These are phyloP conservation scores for Reticulitermes speratus DNA, from an alignment of 1,140 invertebrate species.

Conservation along the genomic window DNA sequence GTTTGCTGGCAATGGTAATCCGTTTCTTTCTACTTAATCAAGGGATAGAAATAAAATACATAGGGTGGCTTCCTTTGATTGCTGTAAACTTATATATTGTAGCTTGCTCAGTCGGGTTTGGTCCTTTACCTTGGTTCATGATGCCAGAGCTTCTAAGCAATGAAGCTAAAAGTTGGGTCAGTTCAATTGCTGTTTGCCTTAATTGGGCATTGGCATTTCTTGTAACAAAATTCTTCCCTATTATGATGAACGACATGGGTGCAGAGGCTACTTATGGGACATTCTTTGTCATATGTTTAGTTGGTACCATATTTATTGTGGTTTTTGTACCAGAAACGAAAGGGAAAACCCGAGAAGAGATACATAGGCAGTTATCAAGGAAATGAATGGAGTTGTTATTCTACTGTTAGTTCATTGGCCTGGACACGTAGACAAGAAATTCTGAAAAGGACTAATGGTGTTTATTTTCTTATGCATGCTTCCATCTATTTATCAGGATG, in stretches of 20 bases:
- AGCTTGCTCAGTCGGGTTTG: conserved; percentile 63
- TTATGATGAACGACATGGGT: conserved; percentile 53
- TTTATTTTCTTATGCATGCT: too few relatives aligned
- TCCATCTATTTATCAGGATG: too few relatives aligned
- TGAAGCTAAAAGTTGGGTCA: conserved; percentile 59
- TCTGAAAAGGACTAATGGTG: too few relatives aligned
- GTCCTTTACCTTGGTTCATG: conserved; percentile 71
- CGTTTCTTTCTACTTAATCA: conserved; percentile 41
- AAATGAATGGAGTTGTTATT: neutral
- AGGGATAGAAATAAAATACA: conserved; percentile 39
- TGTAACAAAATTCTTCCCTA: conserved; percentile 63
- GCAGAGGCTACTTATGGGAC: conserved; percentile 39
- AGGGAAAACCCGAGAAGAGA: conserved; percentile 45
- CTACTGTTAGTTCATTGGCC: too few relatives aligned
- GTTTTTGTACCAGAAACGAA: conserved; percentile 57
- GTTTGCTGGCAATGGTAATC: conserved; percentile 36
- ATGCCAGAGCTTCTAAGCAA: conserved; percentile 67
- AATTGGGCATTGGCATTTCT: conserved; percentile 57
- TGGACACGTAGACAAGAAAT: too few relatives aligned
- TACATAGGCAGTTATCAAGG: conserved; percentile 20
- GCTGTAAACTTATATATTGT: conserved; percentile 53
- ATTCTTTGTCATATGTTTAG: conserved; percentile 40
- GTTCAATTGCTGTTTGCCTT: conserved; percentile 49
- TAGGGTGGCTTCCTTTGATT: conserved; percentile 47
- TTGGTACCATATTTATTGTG: conserved; percentile 48